These are phyloP conservation scores for Carassius gibelio DNA, from an alignment of 2,113 vertebrate species.

Conservation along the genomic window DNA sequence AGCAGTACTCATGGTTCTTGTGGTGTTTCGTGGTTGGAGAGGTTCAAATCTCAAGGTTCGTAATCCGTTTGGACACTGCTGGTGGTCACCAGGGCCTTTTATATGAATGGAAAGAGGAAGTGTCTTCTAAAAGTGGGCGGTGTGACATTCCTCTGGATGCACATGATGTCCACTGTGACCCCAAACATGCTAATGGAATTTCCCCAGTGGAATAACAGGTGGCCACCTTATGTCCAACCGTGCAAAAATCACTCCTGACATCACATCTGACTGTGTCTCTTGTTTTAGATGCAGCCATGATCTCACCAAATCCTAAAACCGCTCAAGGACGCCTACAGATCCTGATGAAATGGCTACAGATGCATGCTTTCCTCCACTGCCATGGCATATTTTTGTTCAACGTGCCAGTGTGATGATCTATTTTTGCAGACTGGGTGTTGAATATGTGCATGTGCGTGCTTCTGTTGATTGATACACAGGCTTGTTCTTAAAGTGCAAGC, in stretches of 20 bases:
- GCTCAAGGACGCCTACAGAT: slow-evolving; percentile 8
- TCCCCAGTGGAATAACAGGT: slow-evolving; percentile 70
- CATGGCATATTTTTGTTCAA: slow-evolving; percentile 23
- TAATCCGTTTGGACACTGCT: slow-evolving; percentile 53
- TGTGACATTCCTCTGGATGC: slow-evolving; percentile 57
- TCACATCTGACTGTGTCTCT: slow-evolving; percentile 38
- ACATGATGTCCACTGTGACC: slow-evolving; percentile 50
- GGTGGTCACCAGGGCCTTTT: slow-evolving; percentile 63
- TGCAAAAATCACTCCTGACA: slow-evolving; percentile 47
- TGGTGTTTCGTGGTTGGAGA: slow-evolving; percentile 34
- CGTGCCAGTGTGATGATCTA: slow-evolving; percentile 54
- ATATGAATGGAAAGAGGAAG: slow-evolving; percentile 67
- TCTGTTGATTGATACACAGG: slow-evolving; percentile 61
- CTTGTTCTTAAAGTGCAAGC: slow-evolving; percentile 50
- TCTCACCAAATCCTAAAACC: background rate
- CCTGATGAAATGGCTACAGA: slow-evolving; percentile 6
- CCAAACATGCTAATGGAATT: slow-evolving; percentile 59
- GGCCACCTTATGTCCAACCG: slow-evolving; percentile 53
- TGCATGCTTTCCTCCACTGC: background rate
- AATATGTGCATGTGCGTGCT: slow-evolving; percentile 59
- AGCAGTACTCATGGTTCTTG: slow-evolving; percentile 60
- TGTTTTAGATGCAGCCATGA: slow-evolving; percentile 32
- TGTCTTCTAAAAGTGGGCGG: slow-evolving; percentile 59
- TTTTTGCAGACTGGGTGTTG: slow-evolving; percentile 61
- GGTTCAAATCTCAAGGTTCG: slow-evolving; percentile 31